These are phyloP conservation scores for Genyomyrus donnyi DNA, from an alignment of 2,113 vertebrate genomes.

Conservation along the genomic window DNA sequence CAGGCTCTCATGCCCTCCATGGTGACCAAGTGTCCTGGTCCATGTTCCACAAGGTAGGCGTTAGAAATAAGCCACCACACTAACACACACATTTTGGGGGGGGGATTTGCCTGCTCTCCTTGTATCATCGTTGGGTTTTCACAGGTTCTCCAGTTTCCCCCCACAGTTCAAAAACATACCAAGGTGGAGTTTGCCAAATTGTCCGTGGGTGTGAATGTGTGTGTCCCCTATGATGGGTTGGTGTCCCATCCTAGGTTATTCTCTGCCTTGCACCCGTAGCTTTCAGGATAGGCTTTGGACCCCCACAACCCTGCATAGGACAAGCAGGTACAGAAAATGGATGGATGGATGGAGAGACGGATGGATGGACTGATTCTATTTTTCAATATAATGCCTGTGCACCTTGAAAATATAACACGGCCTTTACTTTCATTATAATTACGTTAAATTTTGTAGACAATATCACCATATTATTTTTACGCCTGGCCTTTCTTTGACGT, in stretches of 20 bases:
- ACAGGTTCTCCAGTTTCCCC: not conserved
- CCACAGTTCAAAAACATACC: not conserved
- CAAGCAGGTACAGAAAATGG: not conserved
- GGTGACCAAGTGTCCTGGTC: slow-evolving; percentile 85
- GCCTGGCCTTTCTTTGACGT: not conserved
- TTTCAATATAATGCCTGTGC: not conserved
- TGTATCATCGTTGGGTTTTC: not conserved
- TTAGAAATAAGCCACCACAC: not conserved
- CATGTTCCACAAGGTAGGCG: slow-evolving; percentile 85
- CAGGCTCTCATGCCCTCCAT: slow-evolving; percentile 71
- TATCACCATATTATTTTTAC: not conserved
- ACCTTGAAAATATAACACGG: not conserved
- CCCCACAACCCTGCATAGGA: not conserved
- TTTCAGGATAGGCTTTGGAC: not conserved
- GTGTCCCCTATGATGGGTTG: not conserved
- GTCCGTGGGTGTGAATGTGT: not conserved
- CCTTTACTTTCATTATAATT: not conserved
- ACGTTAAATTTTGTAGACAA: not conserved
- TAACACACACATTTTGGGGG: not conserved
- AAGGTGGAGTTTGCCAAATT: not conserved
- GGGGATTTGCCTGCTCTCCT: not conserved
- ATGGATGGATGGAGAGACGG: not conserved
- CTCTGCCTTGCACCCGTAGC: not conserved
- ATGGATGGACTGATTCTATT: not conserved
- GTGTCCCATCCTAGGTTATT: not conserved